Evolutionary conservation across 2,113 vertebrate genomes (phyloP).

Genomic region (Procapra przewalskii): DNA sequence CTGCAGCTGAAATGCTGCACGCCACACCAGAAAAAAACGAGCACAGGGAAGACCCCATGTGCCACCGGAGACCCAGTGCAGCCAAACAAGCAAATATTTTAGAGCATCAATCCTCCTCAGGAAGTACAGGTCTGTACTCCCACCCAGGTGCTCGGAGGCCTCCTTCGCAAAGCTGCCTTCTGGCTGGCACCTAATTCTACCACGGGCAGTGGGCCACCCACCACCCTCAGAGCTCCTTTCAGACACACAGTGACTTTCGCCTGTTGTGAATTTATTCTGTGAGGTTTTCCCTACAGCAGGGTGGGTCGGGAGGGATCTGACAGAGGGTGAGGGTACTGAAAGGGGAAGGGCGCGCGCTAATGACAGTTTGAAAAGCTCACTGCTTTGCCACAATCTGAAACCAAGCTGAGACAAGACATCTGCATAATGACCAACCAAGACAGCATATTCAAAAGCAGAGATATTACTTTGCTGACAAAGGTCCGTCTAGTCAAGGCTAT

Average conservation of each 20-base stretch:
- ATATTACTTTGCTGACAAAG: not conserved
- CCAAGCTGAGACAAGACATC: not conserved
- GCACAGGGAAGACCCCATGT: rapidly evolving
- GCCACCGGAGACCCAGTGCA: not conserved
- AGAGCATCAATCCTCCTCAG: not conserved
- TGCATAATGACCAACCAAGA: not conserved
- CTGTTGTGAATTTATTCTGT: not conserved
- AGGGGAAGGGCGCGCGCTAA: rapidly evolving
- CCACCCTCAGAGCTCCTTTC: not conserved
- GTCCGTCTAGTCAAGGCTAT: not conserved
- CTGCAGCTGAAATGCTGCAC: not conserved
- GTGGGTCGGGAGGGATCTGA: rapidly evolving
- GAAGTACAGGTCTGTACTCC: not conserved
- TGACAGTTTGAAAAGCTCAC: not conserved
- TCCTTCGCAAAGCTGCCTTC: not conserved
- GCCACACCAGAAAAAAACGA: rapidly evolving
- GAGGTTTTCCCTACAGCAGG: not conserved
- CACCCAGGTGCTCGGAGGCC: not conserved
- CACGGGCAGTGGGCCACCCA: rapidly evolving
- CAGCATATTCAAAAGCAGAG: not conserved
- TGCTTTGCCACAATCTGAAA: not conserved
- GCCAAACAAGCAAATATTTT: not conserved
- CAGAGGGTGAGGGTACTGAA: not conserved
- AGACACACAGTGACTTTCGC: not conserved
- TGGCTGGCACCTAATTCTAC: not conserved